Evolutionary conservation across 2,113 vertebrate genomes (phyloP).

Genomic region (Hipposideros armiger): DNA sequence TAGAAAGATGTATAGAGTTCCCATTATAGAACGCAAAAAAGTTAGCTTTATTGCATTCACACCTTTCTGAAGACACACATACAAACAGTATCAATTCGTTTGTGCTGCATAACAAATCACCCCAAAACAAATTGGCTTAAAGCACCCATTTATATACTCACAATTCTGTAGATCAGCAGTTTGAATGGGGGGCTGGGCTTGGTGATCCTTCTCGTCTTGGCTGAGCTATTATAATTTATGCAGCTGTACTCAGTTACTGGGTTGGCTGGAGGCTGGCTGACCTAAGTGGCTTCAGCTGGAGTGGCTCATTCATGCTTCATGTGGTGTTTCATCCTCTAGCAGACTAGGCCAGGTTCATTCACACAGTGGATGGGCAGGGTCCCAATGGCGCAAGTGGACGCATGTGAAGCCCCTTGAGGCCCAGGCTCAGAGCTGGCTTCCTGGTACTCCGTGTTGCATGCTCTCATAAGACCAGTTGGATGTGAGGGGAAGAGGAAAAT

Average conservation of each 20-base stretch:
- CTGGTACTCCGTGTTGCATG: neutral
- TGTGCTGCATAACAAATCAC: conserved; percentile 39
- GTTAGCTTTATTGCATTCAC: neutral
- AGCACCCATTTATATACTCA: neutral
- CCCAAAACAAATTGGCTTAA: neutral
- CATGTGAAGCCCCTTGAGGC: neutral
- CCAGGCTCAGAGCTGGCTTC: neutral
- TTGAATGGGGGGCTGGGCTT: neutral
- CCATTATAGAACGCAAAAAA: neutral
- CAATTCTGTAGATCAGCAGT: neutral
- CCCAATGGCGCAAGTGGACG: no score
- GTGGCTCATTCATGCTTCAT: neutral
- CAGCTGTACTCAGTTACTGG: neutral
- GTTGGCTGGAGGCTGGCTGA: neutral
- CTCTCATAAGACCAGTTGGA: no score
- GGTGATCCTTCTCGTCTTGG: neutral
- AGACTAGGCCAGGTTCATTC: neutral
- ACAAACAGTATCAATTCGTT: neutral
- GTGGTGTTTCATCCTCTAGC: neutral
- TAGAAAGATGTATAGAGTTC: neutral
- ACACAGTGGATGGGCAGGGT: no score
- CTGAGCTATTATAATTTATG: neutral
- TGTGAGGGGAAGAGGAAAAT: neutral
- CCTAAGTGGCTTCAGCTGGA: neutral
- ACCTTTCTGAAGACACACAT: neutral